Base-by-base conservation (phyloP, 2,888 invertebrate genomes). In the Mythimna vitellina region DNA sequence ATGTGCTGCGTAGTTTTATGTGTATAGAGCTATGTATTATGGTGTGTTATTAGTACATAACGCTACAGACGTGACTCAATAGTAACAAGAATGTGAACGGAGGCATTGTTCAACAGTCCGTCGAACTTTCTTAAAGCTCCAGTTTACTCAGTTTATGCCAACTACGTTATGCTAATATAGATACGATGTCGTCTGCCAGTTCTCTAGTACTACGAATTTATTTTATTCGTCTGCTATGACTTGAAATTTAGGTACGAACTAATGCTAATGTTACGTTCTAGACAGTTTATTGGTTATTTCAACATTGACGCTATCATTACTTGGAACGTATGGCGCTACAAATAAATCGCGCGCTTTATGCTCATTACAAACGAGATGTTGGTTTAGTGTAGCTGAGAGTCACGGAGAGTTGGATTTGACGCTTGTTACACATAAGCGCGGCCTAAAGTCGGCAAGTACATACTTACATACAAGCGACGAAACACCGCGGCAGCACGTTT, bases 161-260 rank as follows among this genome's bases (percentile, higher is more conserved):
- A 88, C 89, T 89, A 88, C 90, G 88, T 92, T 94, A 94, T 93
- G 94, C 90, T 93, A 94, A 94, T 94, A 92, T 89, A 87, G 89
- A 90, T 91, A 89, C 90, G 87, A 88, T 89, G 90, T 88, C 88
- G 90, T 92, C 92, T 93, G 90, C 90, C 88, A 92, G 86, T 90
- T 84, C 82, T 14, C 46, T 46, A 46, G 70, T 83, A 86, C 88
- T 87, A 80, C 73, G 82, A 92, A 91, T 93, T 91, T 92, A 94
- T 93, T 92, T 93, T 92, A 93, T 93, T 91, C 82, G 91, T 92
- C 93, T 93, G 88, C 89, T 88, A 90, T 89, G 74, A 81, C 77
- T 85, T 56, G 73, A 89, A 86, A 86, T 89, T 88, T 86, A 87
- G 86, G 84, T 86, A 89, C 87, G 72, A 80, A 89, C 84, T 92